phyloP scores from a whole-genome alignment of 2,113 vertebrate genomes.

The Indri indri region DNA sequence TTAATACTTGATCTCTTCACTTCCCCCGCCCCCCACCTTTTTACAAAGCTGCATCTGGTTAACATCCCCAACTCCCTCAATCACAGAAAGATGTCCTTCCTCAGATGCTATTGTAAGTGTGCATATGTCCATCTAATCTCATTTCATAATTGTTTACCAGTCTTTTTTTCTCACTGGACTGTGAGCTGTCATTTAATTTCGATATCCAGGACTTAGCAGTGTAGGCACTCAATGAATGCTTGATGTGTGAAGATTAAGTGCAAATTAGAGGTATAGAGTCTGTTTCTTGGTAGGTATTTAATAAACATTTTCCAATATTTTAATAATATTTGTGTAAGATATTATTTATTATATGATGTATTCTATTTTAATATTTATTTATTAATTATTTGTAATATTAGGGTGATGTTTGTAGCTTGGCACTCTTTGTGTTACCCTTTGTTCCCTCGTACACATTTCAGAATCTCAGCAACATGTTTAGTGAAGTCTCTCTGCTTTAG shows the following conservation, averaged over 20 bases:
- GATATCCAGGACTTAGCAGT: neutral
- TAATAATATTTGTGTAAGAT: neutral
- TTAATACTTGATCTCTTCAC: neutral
- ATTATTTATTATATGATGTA: neutral
- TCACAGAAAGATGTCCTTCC: neutral
- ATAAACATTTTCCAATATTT: neutral
- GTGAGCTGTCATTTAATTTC: neutral
- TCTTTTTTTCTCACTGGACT: neutral
- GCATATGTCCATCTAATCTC: neutral
- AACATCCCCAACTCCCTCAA: neutral
- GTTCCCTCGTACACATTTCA: neutral
- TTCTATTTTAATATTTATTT: neutral
- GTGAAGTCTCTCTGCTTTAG: neutral
- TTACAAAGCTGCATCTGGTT: neutral
- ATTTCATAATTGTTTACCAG: neutral
- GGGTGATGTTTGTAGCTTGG: neutral
- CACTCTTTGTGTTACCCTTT: neutral
- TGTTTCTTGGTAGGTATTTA: no score
- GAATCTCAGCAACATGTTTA: neutral
- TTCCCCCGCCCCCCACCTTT: neutral
- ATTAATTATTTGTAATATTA: neutral
- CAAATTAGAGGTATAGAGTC: no score
- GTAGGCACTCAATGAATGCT: neutral
- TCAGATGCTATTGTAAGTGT: neutral
- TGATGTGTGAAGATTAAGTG: no score